phyloP scores from a whole-genome alignment of 2,888 invertebrate genomes.

The Fragum fragum region DNA sequence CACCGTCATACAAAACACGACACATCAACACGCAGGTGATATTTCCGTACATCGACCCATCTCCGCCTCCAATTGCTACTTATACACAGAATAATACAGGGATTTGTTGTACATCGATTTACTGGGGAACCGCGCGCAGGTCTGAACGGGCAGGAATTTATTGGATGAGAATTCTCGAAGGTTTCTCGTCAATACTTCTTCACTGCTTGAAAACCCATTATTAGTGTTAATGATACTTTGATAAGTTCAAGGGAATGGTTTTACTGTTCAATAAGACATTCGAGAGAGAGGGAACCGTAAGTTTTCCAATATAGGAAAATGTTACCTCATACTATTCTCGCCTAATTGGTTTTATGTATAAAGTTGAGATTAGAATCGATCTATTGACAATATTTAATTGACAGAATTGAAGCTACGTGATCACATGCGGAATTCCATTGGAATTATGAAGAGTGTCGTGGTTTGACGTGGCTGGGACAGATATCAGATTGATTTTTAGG shows the following conservation, averaged over 20 bases:
- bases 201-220: conserved; percentile 1
- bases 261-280: neutral
- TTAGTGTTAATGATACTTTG: conserved; percentile 6
- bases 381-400: conserved; percentile 26
- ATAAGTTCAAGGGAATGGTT: conserved; percentile 1
- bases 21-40: neutral
- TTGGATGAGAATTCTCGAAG: neutral
- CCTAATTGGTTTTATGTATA: conserved; percentile 10
- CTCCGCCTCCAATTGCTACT: neutral
- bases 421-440: neutral
- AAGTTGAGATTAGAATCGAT: conserved; percentile 20
- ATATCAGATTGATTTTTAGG: neutral
- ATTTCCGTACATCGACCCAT: neutral
- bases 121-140: neutral
- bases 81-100: neutral
- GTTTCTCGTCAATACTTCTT: conserved; percentile 6
- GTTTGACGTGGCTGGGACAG: neutral
- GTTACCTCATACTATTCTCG: neutral
- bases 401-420: conserved; percentile 12
- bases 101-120: neutral
- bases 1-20: neutral
- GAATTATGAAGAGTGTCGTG: neutral
- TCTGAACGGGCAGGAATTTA: neutral
- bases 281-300: neutral
- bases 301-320: neutral